Evolutionary conservation across 2,113 vertebrate species (phyloP), one percentile per base, ranked within the genome.

Genomic region (Thamnaconus septentrionalis): DNA sequence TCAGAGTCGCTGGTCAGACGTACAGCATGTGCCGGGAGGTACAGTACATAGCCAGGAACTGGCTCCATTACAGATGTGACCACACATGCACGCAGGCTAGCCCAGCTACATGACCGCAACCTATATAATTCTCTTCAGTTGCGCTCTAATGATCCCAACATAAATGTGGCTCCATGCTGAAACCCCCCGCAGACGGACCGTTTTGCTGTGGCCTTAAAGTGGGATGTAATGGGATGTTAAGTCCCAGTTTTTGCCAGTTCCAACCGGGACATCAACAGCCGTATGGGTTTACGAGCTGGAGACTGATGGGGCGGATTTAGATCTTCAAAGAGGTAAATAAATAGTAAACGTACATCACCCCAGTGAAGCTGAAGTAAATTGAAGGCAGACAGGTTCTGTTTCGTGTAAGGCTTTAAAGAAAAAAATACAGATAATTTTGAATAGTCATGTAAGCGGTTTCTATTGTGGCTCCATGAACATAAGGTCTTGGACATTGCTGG

Each of bases 191-290:
- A 73, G 39, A 69, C 69, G 49, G 66, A 66, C 11, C 56, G 46
- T 73, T 68, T 78, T 39, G 49, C 53, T 58, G 58, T 47, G 49
- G 68, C 60, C 85, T 80, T 78, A 73, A 61, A 31, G 18, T 64
- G 48, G 53, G 49, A 8, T 65, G 42, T 58, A 73, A 78, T 61
- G 49, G 41, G 41, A 78, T 65, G 48, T 71, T 66, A 75, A 77
- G 77, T 78, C 46, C 41, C 66, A 76, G 82, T 69, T 58, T 71
- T 82, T 83, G 64, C 79, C 53, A 44, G 66, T 62, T 60, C 45
- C 31, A 73, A 45, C 47, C 62, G 53, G 56, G 64, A 53, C 67
- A 56, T 4, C 52, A 43, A 41, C 66, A 43, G 60, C 57, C 49
- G 66, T 70, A 75, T 65, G 75, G 59, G 66, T 57, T 65, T 44